Conservation (phyloP, 2,113 vertebrate species). For the Urocynchramus pylzowi region DNA sequence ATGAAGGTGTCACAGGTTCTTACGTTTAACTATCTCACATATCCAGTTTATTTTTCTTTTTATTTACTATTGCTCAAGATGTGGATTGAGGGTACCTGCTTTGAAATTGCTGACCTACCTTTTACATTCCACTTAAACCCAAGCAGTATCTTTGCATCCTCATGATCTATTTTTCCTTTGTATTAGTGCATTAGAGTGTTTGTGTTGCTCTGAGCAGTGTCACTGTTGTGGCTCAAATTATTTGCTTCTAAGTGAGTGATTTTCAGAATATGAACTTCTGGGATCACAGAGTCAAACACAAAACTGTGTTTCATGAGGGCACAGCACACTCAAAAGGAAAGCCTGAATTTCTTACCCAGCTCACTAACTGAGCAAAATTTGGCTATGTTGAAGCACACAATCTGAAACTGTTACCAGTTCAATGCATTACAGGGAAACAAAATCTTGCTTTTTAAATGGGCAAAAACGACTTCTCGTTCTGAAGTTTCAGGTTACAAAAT, state of each 20-base stretch:
- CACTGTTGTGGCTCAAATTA: not conserved
- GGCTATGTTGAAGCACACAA: not conserved
- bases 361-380: not conserved
- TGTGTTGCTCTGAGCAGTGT: not conserved
- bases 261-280: not conserved
- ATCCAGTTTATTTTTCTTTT: not conserved
- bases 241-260: not conserved
- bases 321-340: not conserved
- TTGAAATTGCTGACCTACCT: not conserved
- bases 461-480: not conserved
- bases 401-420: not conserved
- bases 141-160: not conserved
- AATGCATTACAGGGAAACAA: not conserved
- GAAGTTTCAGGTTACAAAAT: not conserved
- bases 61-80: not conserved
- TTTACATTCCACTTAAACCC: not conserved
- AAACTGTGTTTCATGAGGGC: not conserved
- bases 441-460: not conserved
- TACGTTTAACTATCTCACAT: not conserved
- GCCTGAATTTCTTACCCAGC: not conserved
- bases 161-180: not conserved
- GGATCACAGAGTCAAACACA: not conserved
- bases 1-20: not conserved
- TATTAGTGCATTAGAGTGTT: not conserved
- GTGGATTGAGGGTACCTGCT: not conserved